These are phyloP conservation scores for Candidula unifasciata DNA, from an alignment of 2,888 invertebrate species.

Conservation along the genomic window DNA sequence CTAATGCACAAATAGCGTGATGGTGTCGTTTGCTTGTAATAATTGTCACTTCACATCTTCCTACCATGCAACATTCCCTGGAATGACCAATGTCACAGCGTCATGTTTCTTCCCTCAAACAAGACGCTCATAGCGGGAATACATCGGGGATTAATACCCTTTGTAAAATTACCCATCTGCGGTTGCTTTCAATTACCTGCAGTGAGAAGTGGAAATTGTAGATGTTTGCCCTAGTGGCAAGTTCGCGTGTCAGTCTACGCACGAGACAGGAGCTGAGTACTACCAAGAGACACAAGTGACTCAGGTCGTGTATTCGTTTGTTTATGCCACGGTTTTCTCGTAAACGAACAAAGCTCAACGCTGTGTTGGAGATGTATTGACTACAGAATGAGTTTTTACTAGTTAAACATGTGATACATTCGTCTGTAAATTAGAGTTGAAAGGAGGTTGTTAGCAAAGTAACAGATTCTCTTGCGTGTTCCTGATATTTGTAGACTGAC, in stretches of 20 bases:
- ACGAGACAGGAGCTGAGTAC: neutral
- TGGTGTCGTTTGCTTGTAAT: too few relatives aligned
- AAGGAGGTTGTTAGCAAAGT: slow-evolving; percentile 21
- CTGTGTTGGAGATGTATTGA: slow-evolving; percentile 11
- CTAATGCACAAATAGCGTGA: too few relatives aligned
- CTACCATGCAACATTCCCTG: too few relatives aligned
- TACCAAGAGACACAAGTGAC: neutral
- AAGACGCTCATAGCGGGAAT: too few relatives aligned
- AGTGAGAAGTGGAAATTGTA: slow-evolving; percentile 16
- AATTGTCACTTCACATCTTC: too few relatives aligned
- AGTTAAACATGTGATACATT: slow-evolving; percentile 24
- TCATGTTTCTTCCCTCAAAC: too few relatives aligned
- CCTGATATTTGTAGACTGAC: too few relatives aligned
- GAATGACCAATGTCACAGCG: too few relatives aligned
- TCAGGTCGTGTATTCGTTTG: slow-evolving; percentile 13
- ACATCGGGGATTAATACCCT: too few relatives aligned
- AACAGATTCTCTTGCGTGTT: neutral
- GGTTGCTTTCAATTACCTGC: slow-evolving; percentile 2
- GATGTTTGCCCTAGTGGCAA: slow-evolving; percentile 5
- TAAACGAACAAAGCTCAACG: slow-evolving; percentile 10
- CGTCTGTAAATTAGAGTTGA: slow-evolving; percentile 1
- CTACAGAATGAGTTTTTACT: slow-evolving; percentile 7
- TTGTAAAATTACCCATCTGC: too few relatives aligned
- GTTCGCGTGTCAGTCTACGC: slow-evolving; percentile 1
- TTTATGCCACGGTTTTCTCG: neutral